Evolutionary conservation across 2,113 vertebrate species (phyloP).

Genomic region (Chamaetylas fuelleborni): DNA sequence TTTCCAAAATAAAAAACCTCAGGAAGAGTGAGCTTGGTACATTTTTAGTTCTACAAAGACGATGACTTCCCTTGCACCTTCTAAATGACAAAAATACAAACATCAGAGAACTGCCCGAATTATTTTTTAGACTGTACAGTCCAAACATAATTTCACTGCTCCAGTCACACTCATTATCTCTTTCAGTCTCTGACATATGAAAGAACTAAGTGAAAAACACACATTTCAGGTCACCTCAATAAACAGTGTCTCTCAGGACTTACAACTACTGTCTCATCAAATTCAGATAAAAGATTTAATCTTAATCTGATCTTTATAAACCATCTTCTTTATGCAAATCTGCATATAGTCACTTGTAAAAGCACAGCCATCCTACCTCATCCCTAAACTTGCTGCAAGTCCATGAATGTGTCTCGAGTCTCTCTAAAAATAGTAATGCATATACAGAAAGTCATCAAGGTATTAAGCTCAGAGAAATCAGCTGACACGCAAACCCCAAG

Average conservation of each 20-base stretch:
- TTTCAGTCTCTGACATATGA: not conserved
- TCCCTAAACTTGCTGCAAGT: not conserved
- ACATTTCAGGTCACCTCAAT: not conserved
- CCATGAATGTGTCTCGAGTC: not conserved
- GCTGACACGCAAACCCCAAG: not conserved
- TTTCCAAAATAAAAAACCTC: not conserved
- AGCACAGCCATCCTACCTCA: not conserved
- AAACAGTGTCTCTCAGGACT: not conserved
- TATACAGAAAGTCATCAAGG: not conserved
- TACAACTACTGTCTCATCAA: not conserved
- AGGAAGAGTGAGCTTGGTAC: not conserved
- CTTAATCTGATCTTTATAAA: not conserved
- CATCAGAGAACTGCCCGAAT: fast-evolving
- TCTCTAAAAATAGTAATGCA: not conserved
- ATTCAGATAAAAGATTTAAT: not conserved
- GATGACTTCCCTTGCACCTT: not conserved
- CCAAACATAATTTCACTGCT: not conserved
- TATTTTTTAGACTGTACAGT: not conserved
- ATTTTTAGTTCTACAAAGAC: not conserved
- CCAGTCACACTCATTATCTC: not conserved
- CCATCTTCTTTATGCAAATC: not conserved
- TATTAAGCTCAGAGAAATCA: not conserved
- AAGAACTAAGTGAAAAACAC: not conserved
- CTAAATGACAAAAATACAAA: not conserved
- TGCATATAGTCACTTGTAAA: fast-evolving